Evolutionary conservation across 2,888 invertebrate genomes (phyloP).

Genomic region (Portevinia maculata): DNA sequence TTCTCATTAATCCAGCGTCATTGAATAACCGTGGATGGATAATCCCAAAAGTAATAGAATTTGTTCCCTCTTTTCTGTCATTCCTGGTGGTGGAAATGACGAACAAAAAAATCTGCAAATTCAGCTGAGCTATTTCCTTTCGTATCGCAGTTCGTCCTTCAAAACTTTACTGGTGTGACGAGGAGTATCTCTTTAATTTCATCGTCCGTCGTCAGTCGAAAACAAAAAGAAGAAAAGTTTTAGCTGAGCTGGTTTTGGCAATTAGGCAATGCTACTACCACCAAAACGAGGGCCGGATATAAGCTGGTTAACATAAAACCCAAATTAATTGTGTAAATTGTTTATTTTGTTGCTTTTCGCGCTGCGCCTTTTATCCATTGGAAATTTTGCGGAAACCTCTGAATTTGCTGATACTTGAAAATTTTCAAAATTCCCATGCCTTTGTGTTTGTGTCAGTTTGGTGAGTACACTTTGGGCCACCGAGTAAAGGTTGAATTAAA

Average conservation of each 20-base stretch:
- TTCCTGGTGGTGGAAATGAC: conserved; percentile 14
- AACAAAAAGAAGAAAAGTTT: conserved; percentile 7
- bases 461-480: too few relatives aligned
- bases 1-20: too few relatives aligned
- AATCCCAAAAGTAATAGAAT: conserved; percentile 18
- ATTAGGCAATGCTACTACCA: background rate
- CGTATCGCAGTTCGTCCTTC: background rate
- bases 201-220: conserved; percentile 37
- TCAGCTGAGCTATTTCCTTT: conserved; percentile 8
- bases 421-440: too few relatives aligned
- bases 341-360: conserved; percentile 41
- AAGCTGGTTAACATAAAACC: conserved; percentile 41
- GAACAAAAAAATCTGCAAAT: conserved; percentile 26
- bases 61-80: conserved; percentile 9
- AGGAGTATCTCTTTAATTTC: conserved; percentile 3
- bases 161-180: conserved; percentile 1
- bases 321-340: conserved; percentile 57
- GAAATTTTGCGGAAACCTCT: conserved; percentile 16
- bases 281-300: background rate
- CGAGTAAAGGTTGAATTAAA: too few relatives aligned
- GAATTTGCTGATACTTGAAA: conserved; percentile 36
- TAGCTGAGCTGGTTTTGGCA: conserved; percentile 17
- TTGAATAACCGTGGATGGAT: too few relatives aligned
- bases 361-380: conserved; percentile 33
- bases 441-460: too few relatives aligned